Base-by-base conservation (phyloP, 2,797 vertebrate genomes). In the Natrix natrix region DNA sequence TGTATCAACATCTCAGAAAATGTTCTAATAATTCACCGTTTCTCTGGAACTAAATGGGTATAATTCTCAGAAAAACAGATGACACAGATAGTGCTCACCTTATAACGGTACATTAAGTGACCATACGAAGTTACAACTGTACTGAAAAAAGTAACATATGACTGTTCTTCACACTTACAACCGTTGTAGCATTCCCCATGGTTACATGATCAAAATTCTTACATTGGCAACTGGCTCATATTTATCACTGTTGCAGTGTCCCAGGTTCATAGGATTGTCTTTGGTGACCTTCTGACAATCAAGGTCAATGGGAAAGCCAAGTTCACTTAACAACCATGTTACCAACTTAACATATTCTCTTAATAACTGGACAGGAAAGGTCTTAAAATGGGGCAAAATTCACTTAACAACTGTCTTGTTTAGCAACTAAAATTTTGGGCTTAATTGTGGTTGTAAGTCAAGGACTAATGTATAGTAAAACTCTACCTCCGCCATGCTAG, bases 1-100 rank as follows among this genome's bases (percentile, higher is more conserved):
- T 0, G 87, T 87, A 22, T 8, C 94, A 92, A 56, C 74, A 60
- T 91, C 69, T 93, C 59, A 86, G 32, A 91, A 93, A 91, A 89
- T 89, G 28, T 26, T 89, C 16, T 55, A 83, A n/a, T 55, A 66
- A 74, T 17, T 48, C 26, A 11, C 57, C 4, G 7, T 43, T 74
- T 60, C 63, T 91, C 87, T 93, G 60, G 32, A 86, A 54, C 54
- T 59, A 56, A 28, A 26, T 32, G 3, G 32, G 86, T 78, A 56
- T 54, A 8, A 12, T 91, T 91, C 57, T 88, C 69, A 6, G 48
- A 89, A 52, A 28, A 48, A 43, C 26, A 32, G 61, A 52, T 74
- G 32, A 87, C 32, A 74, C 32, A 74, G 16, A 0, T 74, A 74
- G 32, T 74, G 32, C 16, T 74, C 32, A 74, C 8, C 7, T 37